phyloP scores from a whole-genome alignment of 2,888 invertebrate genomes.

The Hydropsyche betteni region DNA sequence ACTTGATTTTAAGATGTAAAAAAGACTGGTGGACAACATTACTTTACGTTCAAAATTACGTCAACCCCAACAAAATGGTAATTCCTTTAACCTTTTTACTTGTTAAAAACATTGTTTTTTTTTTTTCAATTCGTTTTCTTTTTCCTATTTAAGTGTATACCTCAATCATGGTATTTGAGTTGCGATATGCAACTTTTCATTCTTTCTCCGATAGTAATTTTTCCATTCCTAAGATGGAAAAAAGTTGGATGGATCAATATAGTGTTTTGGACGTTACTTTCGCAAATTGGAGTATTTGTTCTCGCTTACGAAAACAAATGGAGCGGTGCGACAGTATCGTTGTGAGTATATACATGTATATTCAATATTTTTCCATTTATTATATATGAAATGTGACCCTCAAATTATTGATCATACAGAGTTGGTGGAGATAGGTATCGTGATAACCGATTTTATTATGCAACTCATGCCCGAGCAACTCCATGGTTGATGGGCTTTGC shows the following conservation, averaged over 20 bases:
- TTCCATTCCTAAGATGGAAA: constrained; percentile 39
- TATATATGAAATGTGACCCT: no score
- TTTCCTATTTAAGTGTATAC: constrained; percentile 38
- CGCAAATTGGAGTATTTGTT: constrained; percentile 27
- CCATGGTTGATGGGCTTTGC: constrained; percentile 43
- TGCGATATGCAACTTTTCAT: constrained; percentile 47
- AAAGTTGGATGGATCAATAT: constrained; percentile 38
- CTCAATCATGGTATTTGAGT: constrained; percentile 46
- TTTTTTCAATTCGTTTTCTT: neutral
- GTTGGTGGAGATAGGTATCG: neutral
- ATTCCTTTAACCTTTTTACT: neutral
- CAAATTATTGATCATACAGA: no score
- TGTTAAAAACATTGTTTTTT: neutral
- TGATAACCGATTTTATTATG: constrained; percentile 15
- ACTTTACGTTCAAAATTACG: constrained; percentile 40
- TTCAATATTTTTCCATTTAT: no score
- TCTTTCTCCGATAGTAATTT: constrained; percentile 44
- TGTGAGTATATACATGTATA: neutral
- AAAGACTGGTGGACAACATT: constrained; percentile 39
- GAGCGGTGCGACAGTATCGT: neutral
- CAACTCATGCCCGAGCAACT: constrained; percentile 40
- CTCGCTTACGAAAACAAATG: constrained; percentile 37
- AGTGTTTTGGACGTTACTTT: constrained; percentile 30
- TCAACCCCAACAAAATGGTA: constrained; percentile 35
- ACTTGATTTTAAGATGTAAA: neutral